These are phyloP conservation scores for Syngnathus acus DNA, from an alignment of 2,797 vertebrate species.

Conservation along the genomic window DNA sequence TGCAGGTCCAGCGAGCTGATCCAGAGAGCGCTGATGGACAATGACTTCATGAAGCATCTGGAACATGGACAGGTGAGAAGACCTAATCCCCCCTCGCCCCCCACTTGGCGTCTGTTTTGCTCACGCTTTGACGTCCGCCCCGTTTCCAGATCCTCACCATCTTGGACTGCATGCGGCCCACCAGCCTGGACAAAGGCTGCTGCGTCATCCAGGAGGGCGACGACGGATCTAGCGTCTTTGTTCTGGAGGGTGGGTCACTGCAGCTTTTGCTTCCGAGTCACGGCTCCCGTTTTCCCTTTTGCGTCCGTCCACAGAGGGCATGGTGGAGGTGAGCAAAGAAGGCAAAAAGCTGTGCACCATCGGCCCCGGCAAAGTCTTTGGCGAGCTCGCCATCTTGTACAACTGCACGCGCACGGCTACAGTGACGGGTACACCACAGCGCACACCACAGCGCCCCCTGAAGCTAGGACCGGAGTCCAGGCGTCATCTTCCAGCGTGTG, in stretches of 20 bases:
- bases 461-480: neutral
- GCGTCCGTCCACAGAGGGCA: slow-evolving; percentile 49
- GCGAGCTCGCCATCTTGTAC: slow-evolving; percentile 69
- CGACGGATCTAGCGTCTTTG: slow-evolving; percentile 67
- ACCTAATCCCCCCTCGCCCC: too few relatives aligned
- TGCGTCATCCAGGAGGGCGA: slow-evolving; percentile 71
- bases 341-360: slow-evolving; percentile 62
- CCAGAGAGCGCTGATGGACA: slow-evolving; percentile 66
- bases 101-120: too few relatives aligned
- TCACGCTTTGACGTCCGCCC: neutral
- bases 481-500: neutral
- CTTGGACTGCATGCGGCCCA: slow-evolving; percentile 71
- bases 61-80: slow-evolving; percentile 48
- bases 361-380: slow-evolving; percentile 61
- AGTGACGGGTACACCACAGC: slow-evolving; percentile 53
- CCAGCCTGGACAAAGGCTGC: slow-evolving; percentile 53
- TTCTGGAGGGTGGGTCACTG: slow-evolving; percentile 58
- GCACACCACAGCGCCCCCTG: neutral
- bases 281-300: neutral
- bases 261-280: neutral
- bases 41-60: slow-evolving; percentile 74
- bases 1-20: slow-evolving; percentile 67
- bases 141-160: slow-evolving; percentile 61
- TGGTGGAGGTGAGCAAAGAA: slow-evolving; percentile 64
- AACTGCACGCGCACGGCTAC: slow-evolving; percentile 71